Base-by-base conservation (phyloP, 2,113 vertebrate genomes). In the Periophthalmus modestus region DNA sequence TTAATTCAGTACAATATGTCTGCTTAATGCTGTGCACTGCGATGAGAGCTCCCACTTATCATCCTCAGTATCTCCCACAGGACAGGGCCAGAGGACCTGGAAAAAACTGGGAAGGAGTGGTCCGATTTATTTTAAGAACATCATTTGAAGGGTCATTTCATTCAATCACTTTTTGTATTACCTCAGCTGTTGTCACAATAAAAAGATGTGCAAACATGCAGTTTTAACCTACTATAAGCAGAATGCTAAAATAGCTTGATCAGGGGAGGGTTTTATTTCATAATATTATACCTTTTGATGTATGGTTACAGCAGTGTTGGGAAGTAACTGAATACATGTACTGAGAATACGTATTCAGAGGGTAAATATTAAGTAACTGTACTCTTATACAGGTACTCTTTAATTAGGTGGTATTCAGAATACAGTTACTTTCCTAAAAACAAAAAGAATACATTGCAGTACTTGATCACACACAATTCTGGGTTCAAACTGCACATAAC, bases 1-100 rank as follows among this genome's bases (percentile, higher is more conserved):
- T 93, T 89, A 91, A 93, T 93, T 86, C 89, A 83, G 81, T 57
- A 80, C 87, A 92, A 90, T 89, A 88, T 89, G 88, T 90, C 89
- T 88, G 83, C 83, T 90, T 91, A 90, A 92, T 89, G 87, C 82
- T 74, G 83, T 85, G 79, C 82, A 74, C 87, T 76, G 61, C 57
- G 75, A 84, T 69, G 77, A 90, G 68, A 83, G 76, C 84, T 77
- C 58, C 80, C 82, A 86, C 91, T 90, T 78, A 82, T 92, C 85
- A 91, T 91, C 84, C 89, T 87, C 88, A 88, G 88, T 33, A 73
- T 82, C 80, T 81, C 74, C 67, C 70, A 71, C 78, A 72, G 74
- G 87, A 90, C 85, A 86, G 46, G 77, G 33, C 76, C 70, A 63
- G 33, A 36, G 52, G 79, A 82, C 28, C 28, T 28, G 73, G 19